A percentile compares a stretch with the other conserved stretches of the same genome.
Evolutionary conservation across 2,797 vertebrate genomes (phyloP).

Genomic region (Manis javanica): DNA sequence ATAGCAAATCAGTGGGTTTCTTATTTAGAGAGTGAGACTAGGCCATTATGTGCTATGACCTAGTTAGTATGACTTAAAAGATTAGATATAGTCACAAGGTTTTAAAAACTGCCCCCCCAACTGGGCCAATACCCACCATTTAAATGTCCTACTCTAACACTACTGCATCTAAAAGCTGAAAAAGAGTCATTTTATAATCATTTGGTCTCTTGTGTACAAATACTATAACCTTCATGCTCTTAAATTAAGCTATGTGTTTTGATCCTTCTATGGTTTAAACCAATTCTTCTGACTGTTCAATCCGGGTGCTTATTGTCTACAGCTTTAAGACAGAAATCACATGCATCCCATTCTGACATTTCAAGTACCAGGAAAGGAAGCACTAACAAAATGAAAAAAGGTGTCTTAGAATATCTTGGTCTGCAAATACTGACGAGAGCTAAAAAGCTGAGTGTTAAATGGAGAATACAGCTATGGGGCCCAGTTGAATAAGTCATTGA

Average conservation of each 20-base stretch:
- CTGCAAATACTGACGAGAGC: background rate
- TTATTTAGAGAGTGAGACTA: background rate
- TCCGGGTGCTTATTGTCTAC: background rate
- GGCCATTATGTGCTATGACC: background rate
- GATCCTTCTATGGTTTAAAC: background rate
- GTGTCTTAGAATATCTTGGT: background rate
- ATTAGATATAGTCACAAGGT: background rate
- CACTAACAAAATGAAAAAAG: conserved; percentile 19
- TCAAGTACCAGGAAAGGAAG: conserved; percentile 3
- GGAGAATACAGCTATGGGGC: background rate
- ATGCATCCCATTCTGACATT: background rate
- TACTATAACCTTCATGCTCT: background rate
- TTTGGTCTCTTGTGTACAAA: background rate
- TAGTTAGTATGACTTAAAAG: background rate
- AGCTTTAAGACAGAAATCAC: background rate
- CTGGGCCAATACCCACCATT: background rate
- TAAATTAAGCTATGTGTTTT: conserved; percentile 17
- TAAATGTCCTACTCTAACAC: conserved; percentile 42
- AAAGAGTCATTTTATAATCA: conserved; percentile 3
- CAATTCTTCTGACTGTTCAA: background rate
- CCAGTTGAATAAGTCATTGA: background rate
- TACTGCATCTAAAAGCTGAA: background rate
- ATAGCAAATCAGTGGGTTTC: background rate
- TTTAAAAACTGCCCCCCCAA: background rate
- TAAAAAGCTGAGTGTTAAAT: background rate